Conservation (phyloP, 2,888 invertebrate genomes). For the Corbicula japonica region DNA sequence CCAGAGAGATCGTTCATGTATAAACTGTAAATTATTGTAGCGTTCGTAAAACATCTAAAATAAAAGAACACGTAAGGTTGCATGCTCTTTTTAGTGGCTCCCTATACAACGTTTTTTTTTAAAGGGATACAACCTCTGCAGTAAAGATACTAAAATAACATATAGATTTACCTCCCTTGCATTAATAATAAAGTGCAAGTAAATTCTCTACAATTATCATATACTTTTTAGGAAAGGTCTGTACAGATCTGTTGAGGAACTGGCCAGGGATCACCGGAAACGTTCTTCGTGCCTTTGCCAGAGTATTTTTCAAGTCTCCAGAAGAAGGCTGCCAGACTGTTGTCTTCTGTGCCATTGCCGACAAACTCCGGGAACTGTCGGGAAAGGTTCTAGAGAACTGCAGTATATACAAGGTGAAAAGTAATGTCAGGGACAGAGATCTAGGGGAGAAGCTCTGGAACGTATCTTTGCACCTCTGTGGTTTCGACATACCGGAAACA, state of each 20-base stretch:
- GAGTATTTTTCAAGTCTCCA: conserved; percentile 81
- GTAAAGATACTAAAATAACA: no score
- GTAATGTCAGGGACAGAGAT: conserved; percentile 68
- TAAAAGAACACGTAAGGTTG: no score
- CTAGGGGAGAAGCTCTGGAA: conserved; percentile 76
- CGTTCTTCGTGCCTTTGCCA: conserved; percentile 72
- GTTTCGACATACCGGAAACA: conserved; percentile 65
- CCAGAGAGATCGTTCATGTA: no score
- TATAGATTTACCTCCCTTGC: not conserved
- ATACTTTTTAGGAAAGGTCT: conserved; percentile 73
- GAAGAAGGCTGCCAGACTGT: conserved; percentile 83
- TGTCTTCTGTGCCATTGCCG: conserved; percentile 80
- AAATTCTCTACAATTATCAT: not conserved
- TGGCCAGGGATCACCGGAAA: conserved; percentile 81
- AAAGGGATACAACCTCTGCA: not conserved
- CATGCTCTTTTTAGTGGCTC: not conserved
- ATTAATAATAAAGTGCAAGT: not conserved
- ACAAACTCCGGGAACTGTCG: conserved; percentile 76
- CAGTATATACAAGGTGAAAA: conserved; percentile 63
- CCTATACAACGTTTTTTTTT: not conserved
- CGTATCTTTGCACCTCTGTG: conserved; percentile 76
- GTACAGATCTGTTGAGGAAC: conserved; percentile 78
- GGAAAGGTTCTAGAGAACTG: conserved; percentile 80
- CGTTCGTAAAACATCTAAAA: no score
- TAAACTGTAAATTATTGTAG: no score